phyloP scores from a whole-genome alignment of 2,113 vertebrate species.

The Pantherophis guttatus region DNA sequence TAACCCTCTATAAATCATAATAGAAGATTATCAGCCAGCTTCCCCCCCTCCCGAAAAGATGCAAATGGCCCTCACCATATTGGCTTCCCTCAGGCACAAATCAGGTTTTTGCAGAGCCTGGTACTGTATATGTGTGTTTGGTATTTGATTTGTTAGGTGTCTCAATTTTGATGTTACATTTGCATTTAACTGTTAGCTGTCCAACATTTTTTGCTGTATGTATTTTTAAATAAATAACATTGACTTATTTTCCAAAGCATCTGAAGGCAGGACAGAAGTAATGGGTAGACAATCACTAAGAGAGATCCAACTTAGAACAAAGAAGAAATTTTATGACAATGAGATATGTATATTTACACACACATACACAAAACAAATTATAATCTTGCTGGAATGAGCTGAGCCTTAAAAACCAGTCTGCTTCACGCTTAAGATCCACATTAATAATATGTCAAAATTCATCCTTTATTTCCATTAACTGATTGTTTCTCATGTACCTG shows the following conservation, averaged over 20 bases:
- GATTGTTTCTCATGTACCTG: slow-evolving; percentile 10
- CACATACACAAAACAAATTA: background rate
- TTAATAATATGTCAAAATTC: background rate
- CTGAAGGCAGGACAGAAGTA: background rate
- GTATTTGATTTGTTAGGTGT: background rate
- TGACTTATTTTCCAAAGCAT: no score
- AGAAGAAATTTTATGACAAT: background rate
- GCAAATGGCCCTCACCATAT: background rate
- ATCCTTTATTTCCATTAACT: slow-evolving; percentile 20
- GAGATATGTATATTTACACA: background rate
- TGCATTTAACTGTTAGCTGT: background rate
- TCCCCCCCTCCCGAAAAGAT: background rate
- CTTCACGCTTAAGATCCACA: background rate
- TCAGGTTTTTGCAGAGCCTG: background rate
- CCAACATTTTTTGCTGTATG: background rate
- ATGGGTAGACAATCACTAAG: background rate
- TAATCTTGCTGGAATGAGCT: background rate
- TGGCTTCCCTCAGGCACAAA: background rate
- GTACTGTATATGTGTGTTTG: background rate
- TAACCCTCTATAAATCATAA: slow-evolving; percentile 47
- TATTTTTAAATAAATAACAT: slow-evolving; percentile 7
- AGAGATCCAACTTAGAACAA: background rate
- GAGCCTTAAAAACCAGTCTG: background rate
- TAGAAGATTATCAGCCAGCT: slow-evolving; percentile 23
- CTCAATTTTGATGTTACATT: background rate